These are phyloP conservation scores for Tipula lateralis DNA, from an alignment of 2,888 invertebrate genomes.

Conservation along the genomic window DNA sequence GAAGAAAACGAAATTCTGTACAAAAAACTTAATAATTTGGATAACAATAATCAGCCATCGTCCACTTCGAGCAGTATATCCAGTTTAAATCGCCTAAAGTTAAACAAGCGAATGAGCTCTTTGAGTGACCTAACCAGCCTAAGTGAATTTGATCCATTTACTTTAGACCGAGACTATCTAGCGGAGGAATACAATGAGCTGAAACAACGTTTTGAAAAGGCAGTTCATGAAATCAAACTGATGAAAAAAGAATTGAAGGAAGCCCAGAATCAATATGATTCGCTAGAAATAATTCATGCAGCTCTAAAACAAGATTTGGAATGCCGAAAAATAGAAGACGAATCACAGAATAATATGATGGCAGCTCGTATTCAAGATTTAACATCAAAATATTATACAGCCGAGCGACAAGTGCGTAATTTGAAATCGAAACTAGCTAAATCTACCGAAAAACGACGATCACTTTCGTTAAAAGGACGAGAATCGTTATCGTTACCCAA, in stretches of 20 bases:
- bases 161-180: conserved; percentile 68
- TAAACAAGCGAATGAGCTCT: conserved; percentile 62
- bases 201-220: conserved; percentile 71
- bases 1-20: conserved; percentile 74
- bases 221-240: conserved; percentile 74
- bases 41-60: conserved; percentile 48
- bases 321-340: conserved; percentile 57
- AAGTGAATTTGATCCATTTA: conserved; percentile 69
- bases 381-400: conserved; percentile 71
- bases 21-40: conserved; percentile 65
- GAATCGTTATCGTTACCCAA: conserved; percentile 76
- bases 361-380: conserved; percentile 78
- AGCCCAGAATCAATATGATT: conserved; percentile 73
- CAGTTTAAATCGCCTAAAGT: conserved; percentile 46
- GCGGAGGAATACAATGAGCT: conserved; percentile 77
- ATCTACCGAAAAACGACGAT: conserved; percentile 67
- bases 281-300: conserved; percentile 72
- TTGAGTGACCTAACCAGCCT: conserved; percentile 76
- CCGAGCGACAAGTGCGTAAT: conserved; percentile 75
- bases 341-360: conserved; percentile 73
- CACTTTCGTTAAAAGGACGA: conserved; percentile 75
- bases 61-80: conserved; percentile 43
- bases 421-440: conserved; percentile 75
- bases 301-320: conserved; percentile 70
- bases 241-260: conserved; percentile 77